Evolutionary conservation across 1,140 invertebrate species (phyloP).

Genomic region (Whitmania pigra): DNA sequence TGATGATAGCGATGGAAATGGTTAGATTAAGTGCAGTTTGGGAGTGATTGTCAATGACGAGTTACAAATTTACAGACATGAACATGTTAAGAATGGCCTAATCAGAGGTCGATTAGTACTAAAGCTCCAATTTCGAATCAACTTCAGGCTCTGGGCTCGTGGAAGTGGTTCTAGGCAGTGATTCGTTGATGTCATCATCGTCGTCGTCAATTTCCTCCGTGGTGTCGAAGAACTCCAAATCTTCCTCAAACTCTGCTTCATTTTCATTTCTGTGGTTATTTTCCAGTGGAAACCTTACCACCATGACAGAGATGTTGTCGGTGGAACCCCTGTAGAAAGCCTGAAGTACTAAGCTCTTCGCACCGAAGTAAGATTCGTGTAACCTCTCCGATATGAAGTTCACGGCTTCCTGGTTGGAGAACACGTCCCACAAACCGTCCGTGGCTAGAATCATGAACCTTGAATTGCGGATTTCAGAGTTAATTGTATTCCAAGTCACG

Average conservation of each 20-base stretch:
- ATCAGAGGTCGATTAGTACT: too few species aligned
- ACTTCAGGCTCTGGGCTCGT: too few species aligned
- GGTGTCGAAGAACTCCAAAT: neutral
- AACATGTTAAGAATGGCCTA: too few species aligned
- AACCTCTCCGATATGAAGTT: slow-evolving; percentile 47
- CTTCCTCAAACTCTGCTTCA: neutral
- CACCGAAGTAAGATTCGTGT: slow-evolving; percentile 70
- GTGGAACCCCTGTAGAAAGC: slow-evolving; percentile 80
- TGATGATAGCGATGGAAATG: too few species aligned
- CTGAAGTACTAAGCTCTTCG: slow-evolving; percentile 73
- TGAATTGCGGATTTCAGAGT: neutral
- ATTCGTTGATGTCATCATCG: neutral
- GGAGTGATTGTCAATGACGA: too few species aligned
- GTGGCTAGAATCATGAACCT: slow-evolving; percentile 75
- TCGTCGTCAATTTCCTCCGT: slow-evolving; percentile 1
- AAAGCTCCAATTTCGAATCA: too few species aligned
- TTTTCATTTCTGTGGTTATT: neutral
- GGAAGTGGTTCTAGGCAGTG: too few species aligned
- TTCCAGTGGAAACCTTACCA: slow-evolving; percentile 65
- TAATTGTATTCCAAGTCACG: neutral
- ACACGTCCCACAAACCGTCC: slow-evolving; percentile 91
- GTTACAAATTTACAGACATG: too few species aligned
- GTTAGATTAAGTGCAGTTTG: too few species aligned
- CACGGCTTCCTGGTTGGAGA: slow-evolving; percentile 82
- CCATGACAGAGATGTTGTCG: slow-evolving; percentile 86